Evolutionary conservation across 2,797 vertebrate species (phyloP).

Genomic region (Cyclopterus lumpus): DNA sequence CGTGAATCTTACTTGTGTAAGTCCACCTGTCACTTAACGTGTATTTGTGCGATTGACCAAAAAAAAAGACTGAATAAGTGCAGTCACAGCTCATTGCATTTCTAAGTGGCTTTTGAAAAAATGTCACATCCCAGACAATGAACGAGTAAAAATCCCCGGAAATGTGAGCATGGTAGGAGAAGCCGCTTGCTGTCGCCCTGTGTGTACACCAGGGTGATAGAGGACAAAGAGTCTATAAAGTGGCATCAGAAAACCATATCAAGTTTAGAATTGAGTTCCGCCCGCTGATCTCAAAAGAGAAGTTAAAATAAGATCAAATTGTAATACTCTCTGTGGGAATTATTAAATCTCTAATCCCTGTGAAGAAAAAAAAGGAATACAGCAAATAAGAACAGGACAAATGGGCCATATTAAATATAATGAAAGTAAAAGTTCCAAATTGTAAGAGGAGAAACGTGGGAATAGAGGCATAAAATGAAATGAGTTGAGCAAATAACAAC

Average conservation of each 20-base stretch:
- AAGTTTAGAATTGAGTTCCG: constrained; percentile 65
- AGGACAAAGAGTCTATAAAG: constrained; percentile 73
- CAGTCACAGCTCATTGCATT: constrained; percentile 35
- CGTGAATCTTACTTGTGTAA: constrained; percentile 13
- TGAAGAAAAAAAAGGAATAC: constrained; percentile 46
- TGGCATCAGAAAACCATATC: constrained; percentile 57
- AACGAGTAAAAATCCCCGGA: constrained; percentile 29
- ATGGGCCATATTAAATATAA: constrained; percentile 75
- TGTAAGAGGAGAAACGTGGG: constrained; percentile 32
- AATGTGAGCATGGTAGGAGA: constrained; percentile 13
- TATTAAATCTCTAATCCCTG: constrained; percentile 65
- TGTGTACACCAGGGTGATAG: constrained; percentile 45
- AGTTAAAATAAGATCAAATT: constrained; percentile 75
- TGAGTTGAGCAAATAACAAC: constrained; percentile 40
- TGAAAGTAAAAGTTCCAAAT: constrained; percentile 59
- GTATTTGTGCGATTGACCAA: constrained; percentile 19
- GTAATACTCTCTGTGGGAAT: constrained; percentile 68
- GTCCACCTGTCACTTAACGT: constrained; percentile 28
- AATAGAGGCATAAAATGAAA: constrained; percentile 49
- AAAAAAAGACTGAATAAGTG: constrained; percentile 30
- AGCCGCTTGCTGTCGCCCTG: not conserved
- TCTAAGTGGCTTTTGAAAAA: constrained; percentile 43
- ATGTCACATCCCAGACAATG: constrained; percentile 28
- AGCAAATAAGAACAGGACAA: constrained; percentile 70
- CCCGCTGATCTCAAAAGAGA: constrained; percentile 68